Evolutionary conservation across 37 sponge, comb jelly and placozoan genomes (phyloP).

Genomic region (Hormiphora californensis): DNA sequence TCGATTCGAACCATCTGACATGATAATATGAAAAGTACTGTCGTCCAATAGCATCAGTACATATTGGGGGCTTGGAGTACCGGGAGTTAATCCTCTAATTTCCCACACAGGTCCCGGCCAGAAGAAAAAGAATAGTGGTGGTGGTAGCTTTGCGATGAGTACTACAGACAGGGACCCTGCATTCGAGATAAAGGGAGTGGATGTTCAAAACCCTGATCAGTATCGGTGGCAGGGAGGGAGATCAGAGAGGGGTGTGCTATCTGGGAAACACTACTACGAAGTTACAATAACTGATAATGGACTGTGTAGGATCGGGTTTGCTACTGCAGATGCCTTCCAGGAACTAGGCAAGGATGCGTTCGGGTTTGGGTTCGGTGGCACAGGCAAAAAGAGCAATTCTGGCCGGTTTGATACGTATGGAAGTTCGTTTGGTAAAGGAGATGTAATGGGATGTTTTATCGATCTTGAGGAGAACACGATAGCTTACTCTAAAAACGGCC

Average conservation of each 20-base stretch:
- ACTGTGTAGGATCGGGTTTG: conserved; percentile 89
- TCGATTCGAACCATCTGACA: no score
- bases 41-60: no score
- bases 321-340: conserved; percentile 63
- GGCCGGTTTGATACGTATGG: conserved; percentile 93
- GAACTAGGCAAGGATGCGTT: conserved; percentile 81
- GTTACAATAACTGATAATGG: conserved; percentile 93
- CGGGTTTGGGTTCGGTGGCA: conserved; percentile 96
- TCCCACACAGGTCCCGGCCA: no score
- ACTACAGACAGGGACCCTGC: conserved; percentile 25
- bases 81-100: no score
- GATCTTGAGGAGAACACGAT: conserved; percentile 65
- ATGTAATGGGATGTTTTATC: conserved; percentile 80
- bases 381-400: conserved; percentile 81
- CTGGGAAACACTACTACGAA: conserved; percentile 80
- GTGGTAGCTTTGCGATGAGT: conserved; percentile 7
- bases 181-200: neutral
- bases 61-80: no score
- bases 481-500: conserved; percentile 83
- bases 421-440: conserved; percentile 79
- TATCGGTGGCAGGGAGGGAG: conserved; percentile 41
- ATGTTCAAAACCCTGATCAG: neutral
- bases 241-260: conserved; percentile 51
- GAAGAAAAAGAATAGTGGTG: no score
- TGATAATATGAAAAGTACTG: no score